Conservation (phyloP, 2,888 invertebrate genomes). For the Lepidonotus clava region DNA sequence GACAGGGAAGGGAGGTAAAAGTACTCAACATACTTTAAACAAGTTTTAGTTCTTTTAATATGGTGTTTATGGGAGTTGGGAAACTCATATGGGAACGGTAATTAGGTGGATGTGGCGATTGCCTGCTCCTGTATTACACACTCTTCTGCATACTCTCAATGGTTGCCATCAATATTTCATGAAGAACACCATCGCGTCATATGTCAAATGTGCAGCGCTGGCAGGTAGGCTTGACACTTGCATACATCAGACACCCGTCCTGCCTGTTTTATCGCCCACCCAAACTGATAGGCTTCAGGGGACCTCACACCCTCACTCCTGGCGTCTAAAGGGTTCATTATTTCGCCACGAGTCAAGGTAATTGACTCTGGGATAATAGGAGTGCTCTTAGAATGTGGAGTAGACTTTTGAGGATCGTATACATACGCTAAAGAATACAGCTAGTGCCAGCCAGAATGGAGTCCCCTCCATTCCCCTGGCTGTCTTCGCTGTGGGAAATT, state of each 20-base stretch:
- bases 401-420: too few relatives aligned
- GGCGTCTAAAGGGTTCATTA: neutral
- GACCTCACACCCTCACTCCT: neutral
- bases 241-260: neutral
- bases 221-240: neutral
- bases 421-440: too few relatives aligned
- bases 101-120: neutral
- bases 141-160: neutral
- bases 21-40: too few relatives aligned
- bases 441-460: too few relatives aligned
- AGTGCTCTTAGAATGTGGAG: too few relatives aligned
- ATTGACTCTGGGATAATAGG: conserved; percentile 4
- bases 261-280: neutral
- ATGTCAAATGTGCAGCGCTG: neutral
- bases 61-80: too few relatives aligned
- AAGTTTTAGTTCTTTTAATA: too few relatives aligned
- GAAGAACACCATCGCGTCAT: neutral
- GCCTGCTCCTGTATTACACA: neutral
- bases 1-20: too few relatives aligned
- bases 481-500: too few relatives aligned
- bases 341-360: neutral
- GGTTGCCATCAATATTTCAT: conserved; percentile 1
- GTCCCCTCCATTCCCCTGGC: too few relatives aligned
- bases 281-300: neutral
- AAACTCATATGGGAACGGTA: neutral